These are phyloP conservation scores for Eupithecia vulgata DNA, from an alignment of 2,888 invertebrate genomes.

Conservation along the genomic window DNA sequence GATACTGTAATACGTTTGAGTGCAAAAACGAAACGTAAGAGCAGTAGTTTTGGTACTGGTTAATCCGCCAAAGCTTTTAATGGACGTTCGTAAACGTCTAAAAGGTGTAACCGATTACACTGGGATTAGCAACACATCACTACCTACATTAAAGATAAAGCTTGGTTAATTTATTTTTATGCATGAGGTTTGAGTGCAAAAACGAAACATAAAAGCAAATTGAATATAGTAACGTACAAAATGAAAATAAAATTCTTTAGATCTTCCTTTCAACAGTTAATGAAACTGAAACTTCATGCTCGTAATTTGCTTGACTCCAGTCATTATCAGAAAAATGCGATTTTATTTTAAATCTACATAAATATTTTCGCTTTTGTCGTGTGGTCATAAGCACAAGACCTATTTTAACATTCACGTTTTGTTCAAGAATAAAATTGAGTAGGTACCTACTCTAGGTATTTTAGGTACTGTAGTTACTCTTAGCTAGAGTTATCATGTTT, in stretches of 20 bases:
- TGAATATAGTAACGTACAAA: no score
- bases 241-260: no score
- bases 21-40: slow-evolving; percentile 58
- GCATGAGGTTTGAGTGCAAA: no score
- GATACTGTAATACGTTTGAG: slow-evolving; percentile 43
- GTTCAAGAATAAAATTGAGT: not conserved
- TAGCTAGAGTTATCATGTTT: not conserved
- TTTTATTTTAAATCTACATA: not conserved
- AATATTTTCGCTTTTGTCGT: not conserved
- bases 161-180: not conserved
- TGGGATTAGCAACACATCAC: slow-evolving; percentile 45
- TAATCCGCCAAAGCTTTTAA: slow-evolving; percentile 75
- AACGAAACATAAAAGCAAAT: no score
- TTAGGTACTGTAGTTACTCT: no score
- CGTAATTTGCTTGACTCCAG: not conserved
- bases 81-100: slow-evolving; percentile 70
- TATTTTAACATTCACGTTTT: not conserved
- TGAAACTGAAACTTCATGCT: not conserved
- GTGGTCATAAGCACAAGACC: not conserved
- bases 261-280: not conserved
- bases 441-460: no score
- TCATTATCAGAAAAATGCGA: not conserved
- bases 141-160: slow-evolving; percentile 22
- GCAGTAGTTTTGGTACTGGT: slow-evolving; percentile 55
- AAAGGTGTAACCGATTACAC: slow-evolving; percentile 63